A percentile compares a stretch with the other conserved stretches of the same genome.
Conservation (phyloP, 2,888 invertebrate genomes). For the Mermis nigrescens region DNA sequence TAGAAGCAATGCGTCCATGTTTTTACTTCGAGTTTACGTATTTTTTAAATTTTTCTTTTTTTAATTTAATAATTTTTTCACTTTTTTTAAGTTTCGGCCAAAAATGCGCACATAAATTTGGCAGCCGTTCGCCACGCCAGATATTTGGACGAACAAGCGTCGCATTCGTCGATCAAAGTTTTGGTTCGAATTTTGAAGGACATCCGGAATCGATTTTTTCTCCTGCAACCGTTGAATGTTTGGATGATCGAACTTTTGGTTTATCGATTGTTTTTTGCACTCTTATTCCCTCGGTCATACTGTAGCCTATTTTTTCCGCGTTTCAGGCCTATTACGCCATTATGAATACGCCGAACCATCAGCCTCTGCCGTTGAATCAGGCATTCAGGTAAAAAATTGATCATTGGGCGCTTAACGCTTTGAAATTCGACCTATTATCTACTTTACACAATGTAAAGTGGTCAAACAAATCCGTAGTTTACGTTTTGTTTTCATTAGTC, state of each 20-base stretch:
- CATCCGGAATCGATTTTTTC: slow-evolving; percentile 66
- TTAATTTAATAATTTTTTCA: slow-evolving; percentile 4
- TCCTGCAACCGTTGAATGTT: slow-evolving; percentile 69
- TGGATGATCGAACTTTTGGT: slow-evolving; percentile 85
- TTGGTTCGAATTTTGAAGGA: slow-evolving; percentile 80
- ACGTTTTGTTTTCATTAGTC: no score
- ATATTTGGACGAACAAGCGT: slow-evolving; percentile 95
- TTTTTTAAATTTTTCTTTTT: slow-evolving; percentile 11
- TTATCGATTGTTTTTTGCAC: no score
- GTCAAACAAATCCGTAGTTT: no score
- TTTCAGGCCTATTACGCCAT: slow-evolving; percentile 70
- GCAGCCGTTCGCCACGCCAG: slow-evolving; percentile 83
- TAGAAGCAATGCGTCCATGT: no score
- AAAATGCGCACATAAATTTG: slow-evolving; percentile 63
- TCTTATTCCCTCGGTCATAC: no score
- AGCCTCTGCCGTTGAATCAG: slow-evolving; percentile 71
- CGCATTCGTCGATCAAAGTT: slow-evolving; percentile 85
- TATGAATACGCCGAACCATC: slow-evolving; percentile 79
- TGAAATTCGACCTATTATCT: no score
- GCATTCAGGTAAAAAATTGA: slow-evolving; percentile 58
- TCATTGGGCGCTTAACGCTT: no score
- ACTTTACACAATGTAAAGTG: no score
- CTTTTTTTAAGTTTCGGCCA: slow-evolving; percentile 41
- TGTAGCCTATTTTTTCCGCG: not conserved
- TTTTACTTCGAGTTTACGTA: not conserved